phyloP scores from a whole-genome alignment of 92 coral and sea anemone genomes.

The Zoanthus solanderi region DNA sequence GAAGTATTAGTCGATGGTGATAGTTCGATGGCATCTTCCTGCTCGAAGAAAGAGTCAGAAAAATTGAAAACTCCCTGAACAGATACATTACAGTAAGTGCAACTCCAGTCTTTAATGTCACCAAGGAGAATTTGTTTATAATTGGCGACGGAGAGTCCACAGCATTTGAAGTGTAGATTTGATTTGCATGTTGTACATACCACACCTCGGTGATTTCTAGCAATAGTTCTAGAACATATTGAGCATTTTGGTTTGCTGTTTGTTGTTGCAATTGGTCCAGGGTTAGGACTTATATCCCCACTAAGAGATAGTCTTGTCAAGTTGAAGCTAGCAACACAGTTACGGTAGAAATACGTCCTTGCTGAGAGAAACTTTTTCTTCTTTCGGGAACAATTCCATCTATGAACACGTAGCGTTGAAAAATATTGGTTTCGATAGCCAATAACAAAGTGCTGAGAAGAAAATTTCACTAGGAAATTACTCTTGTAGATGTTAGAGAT shows the following conservation, averaged over 20 bases:
- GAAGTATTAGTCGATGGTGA: background rate
- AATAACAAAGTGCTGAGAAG: constrained; percentile 1
- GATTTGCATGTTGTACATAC: constrained; percentile 33
- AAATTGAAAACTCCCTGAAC: background rate
- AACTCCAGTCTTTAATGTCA: background rate
- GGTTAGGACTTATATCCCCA: constrained; percentile 34
- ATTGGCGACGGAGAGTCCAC: no score
- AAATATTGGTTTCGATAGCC: background rate
- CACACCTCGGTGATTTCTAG: constrained; percentile 56
- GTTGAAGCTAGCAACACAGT: background rate
- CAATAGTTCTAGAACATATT: constrained; percentile 43
- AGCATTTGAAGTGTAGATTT: background rate
- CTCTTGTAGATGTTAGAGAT: background rate
- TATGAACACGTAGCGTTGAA: background rate
- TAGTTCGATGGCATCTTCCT: background rate
- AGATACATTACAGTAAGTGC: background rate
- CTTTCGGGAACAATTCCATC: background rate
- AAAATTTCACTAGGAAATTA: background rate
- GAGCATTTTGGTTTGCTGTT: constrained; percentile 24
- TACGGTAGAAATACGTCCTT: constrained; percentile 5
- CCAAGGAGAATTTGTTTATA: background rate
- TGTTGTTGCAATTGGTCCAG: constrained; percentile 7
- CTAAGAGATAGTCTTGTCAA: background rate
- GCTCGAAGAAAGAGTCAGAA: background rate
- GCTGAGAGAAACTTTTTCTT: background rate